phyloP scores from a whole-genome alignment of 2,113 vertebrate genomes.

The Corythornis madagascariensis region DNA sequence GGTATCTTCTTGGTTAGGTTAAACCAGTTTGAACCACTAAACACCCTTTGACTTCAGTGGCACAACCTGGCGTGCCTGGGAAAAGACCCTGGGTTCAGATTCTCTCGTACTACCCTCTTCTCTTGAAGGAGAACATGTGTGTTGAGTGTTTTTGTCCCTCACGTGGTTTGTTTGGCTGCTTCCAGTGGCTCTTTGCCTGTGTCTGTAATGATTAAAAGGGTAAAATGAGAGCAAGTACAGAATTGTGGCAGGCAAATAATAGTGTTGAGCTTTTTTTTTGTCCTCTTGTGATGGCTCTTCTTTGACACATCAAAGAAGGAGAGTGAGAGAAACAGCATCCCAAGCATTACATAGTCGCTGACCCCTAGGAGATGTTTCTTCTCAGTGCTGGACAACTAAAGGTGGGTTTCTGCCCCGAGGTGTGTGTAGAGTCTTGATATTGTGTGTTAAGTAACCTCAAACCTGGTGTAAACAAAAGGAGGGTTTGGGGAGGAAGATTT shows the following conservation, averaged over 20 bases:
- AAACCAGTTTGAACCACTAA: background rate
- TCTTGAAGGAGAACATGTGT: background rate
- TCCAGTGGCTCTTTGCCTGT: background rate
- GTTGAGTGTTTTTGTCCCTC: background rate
- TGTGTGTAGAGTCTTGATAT: background rate
- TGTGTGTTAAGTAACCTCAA: conserved; percentile 9
- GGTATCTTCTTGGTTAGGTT: background rate
- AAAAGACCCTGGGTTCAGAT: background rate
- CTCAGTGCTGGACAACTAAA: background rate
- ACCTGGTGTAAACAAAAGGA: background rate
- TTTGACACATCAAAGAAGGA: conserved; percentile 18
- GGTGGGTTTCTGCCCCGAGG: background rate
- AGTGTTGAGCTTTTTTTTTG: background rate
- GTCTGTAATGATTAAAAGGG: background rate
- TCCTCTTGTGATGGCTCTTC: background rate
- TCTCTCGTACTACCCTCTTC: background rate
- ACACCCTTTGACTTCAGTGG: background rate
- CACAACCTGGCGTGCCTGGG: background rate
- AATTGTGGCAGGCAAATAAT: background rate
- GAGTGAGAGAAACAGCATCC: background rate
- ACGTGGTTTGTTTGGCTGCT: background rate
- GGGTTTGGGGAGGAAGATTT: background rate
- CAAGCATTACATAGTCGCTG: background rate
- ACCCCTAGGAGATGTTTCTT: conserved; percentile 1
- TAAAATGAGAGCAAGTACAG: background rate